These are phyloP conservation scores for Ichneumoninae sp. DNA, from an alignment of 2,888 invertebrate species.

Conservation along the genomic window DNA sequence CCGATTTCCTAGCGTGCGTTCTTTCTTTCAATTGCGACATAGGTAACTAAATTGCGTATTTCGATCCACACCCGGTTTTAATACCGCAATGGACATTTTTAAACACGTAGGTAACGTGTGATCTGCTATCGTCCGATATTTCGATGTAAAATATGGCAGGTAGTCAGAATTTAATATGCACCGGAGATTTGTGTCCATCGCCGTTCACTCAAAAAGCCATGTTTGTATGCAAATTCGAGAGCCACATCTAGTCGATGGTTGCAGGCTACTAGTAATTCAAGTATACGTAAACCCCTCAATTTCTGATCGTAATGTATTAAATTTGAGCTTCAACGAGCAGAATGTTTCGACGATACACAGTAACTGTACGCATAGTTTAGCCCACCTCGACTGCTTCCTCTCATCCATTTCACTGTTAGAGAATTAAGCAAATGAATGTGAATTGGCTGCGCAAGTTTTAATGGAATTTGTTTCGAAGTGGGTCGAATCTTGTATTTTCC, in stretches of 20 bases:
- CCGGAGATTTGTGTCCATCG: neutral
- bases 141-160: neutral
- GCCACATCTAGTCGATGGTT: neutral
- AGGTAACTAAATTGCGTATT: too few relatives aligned
- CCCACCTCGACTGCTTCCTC: slow-evolving; percentile 22
- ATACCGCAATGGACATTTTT: neutral
- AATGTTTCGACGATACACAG: slow-evolving; percentile 20
- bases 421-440: slow-evolving; percentile 71
- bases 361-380: slow-evolving; percentile 11
- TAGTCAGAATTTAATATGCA: neutral
- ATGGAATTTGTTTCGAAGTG: slow-evolving; percentile 72
- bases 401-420: slow-evolving; percentile 56
- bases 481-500: slow-evolving; percentile 40
- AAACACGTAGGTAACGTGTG: neutral
- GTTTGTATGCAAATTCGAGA: slow-evolving; percentile 12
- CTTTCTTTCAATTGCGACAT: too few relatives aligned
- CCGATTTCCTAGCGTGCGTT: too few relatives aligned
- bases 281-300: slow-evolving; percentile 26
- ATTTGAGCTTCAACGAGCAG: slow-evolving; percentile 4
- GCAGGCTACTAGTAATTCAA: slow-evolving; percentile 22
- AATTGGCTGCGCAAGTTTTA: slow-evolving; percentile 70
- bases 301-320: slow-evolving; percentile 31
- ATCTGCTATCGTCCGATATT: neutral
- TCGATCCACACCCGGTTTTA: neutral
- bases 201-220: slow-evolving; percentile 5